Percentiles rank a stretch among this genome's conserved stretches.
Evolutionary conservation across 1,140 invertebrate genomes (phyloP).

Genomic region (Lepidurus arcticus): DNA sequence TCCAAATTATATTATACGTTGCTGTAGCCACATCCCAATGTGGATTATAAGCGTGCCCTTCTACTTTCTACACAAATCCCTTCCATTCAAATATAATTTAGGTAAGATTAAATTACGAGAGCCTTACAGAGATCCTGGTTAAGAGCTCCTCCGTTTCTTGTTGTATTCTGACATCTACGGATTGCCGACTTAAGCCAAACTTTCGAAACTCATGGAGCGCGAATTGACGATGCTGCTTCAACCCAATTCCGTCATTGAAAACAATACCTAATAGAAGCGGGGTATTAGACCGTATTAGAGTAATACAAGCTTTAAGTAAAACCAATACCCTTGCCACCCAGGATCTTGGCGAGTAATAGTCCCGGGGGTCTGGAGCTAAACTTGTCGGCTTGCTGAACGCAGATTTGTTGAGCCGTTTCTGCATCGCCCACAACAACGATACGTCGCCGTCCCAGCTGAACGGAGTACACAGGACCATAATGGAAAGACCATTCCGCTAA

Average conservation of each 20-base stretch:
- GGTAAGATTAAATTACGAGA: background rate
- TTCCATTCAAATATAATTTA: background rate
- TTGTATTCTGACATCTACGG: constrained; percentile 33
- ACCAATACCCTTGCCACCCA: background rate
- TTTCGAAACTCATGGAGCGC: constrained; percentile 34
- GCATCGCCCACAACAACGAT: background rate
- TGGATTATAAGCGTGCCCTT: constrained; percentile 25
- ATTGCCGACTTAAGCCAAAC: constrained; percentile 31
- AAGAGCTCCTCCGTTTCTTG: constrained; percentile 27
- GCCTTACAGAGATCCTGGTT: constrained; percentile 7
- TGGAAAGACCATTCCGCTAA: constrained; percentile 22
- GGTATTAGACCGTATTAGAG: background rate
- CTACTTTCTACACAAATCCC: constrained; percentile 19
- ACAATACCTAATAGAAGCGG: constrained; percentile 21
- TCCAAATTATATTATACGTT: constrained; percentile 33
- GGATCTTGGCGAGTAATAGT: background rate
- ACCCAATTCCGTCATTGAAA: constrained; percentile 32
- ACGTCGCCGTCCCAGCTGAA: background rate
- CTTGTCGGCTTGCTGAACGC: background rate
- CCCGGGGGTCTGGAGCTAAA: background rate
- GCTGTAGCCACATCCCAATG: constrained; percentile 30
- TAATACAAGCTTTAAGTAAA: background rate
- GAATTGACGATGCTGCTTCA: constrained; percentile 33
- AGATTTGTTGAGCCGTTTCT: background rate
- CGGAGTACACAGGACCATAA: background rate